A percentile compares a stretch with the other conserved stretches of the same genome.
These are phyloP conservation scores for Drosophila leontia DNA, from an alignment of 1,140 invertebrate species.

Conservation along the genomic window DNA sequence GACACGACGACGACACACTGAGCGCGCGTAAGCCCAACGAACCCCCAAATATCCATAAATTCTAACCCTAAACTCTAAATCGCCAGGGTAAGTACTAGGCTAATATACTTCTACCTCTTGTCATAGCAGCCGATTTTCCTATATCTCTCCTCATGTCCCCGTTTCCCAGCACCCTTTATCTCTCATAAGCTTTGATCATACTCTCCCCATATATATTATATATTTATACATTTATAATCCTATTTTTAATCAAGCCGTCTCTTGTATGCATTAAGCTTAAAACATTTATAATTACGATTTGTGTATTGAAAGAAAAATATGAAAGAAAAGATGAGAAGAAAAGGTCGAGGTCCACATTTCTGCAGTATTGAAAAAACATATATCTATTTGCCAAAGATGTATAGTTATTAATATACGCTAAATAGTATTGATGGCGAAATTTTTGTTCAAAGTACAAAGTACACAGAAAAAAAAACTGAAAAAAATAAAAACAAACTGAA, in stretches of 20 bases:
- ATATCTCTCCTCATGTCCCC: background rate
- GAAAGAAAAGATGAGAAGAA: constrained; percentile 66
- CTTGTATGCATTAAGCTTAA: constrained; percentile 84
- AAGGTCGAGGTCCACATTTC: constrained; percentile 85
- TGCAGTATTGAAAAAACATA: constrained; percentile 81
- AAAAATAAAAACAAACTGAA: constrained; percentile 18
- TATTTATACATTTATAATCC: constrained; percentile 34
- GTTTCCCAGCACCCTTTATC: constrained; percentile 24
- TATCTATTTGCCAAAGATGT: constrained; percentile 81
- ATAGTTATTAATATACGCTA: constrained; percentile 82
- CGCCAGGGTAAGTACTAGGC: constrained; percentile 79
- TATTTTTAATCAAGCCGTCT: constrained; percentile 80
- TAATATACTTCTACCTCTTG: constrained; percentile 60
- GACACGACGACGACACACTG: constrained; percentile 39
- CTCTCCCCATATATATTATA: constrained; percentile 20
- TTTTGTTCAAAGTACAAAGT: constrained; percentile 84
- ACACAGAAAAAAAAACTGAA: constrained; percentile 36
- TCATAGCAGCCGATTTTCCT: constrained; percentile 26
- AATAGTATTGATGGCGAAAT: constrained; percentile 85
- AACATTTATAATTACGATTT: constrained; percentile 72
- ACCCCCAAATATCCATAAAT: constrained; percentile 16
- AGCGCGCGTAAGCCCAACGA: constrained; percentile 71
- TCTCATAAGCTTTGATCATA: constrained; percentile 44
- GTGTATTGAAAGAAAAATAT: constrained; percentile 67
- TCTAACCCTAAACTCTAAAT: constrained; percentile 27